Conservation (phyloP, 2,113 vertebrate genomes). For the Pseudonaja textilis region DNA sequence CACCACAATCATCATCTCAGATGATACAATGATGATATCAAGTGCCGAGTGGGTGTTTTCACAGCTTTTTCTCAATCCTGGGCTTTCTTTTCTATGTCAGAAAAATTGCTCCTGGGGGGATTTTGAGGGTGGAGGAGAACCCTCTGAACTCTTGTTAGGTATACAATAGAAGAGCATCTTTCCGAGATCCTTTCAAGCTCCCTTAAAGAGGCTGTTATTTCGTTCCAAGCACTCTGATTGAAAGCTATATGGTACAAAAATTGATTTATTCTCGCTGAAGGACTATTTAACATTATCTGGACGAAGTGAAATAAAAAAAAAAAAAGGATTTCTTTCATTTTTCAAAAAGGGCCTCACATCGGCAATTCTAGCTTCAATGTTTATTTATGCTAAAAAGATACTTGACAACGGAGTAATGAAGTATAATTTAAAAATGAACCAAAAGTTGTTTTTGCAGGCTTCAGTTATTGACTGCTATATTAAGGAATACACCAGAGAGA, state of each 20-base stretch:
- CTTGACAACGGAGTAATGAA: constrained; percentile 34
- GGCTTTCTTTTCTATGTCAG: not conserved
- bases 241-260: constrained; percentile 61
- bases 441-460: constrained; percentile 48
- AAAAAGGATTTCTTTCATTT: not conserved
- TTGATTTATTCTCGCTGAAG: constrained; percentile 60
- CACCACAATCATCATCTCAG: not conserved
- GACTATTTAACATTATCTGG: constrained; percentile 57
- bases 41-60: not conserved
- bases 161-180: constrained; percentile 17
- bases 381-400: constrained; percentile 55
- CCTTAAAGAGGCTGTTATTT: constrained; percentile 42
- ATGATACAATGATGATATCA: not conserved
- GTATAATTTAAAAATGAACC: constrained; percentile 48
- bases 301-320: constrained; percentile 61
- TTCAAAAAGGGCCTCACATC: constrained; percentile 53
- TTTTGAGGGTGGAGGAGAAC: not conserved
- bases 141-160: constrained; percentile 30
- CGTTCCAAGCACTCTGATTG: constrained; percentile 46
- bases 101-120: not conserved
- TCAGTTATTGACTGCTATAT: constrained; percentile 42
- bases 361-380: constrained; percentile 50
- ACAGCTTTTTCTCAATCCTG: not conserved
- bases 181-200: constrained; percentile 41
- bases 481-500: constrained; percentile 45